Base-by-base conservation (phyloP, 2,113 vertebrate genomes). In the Lipophrys pholis region DNA sequence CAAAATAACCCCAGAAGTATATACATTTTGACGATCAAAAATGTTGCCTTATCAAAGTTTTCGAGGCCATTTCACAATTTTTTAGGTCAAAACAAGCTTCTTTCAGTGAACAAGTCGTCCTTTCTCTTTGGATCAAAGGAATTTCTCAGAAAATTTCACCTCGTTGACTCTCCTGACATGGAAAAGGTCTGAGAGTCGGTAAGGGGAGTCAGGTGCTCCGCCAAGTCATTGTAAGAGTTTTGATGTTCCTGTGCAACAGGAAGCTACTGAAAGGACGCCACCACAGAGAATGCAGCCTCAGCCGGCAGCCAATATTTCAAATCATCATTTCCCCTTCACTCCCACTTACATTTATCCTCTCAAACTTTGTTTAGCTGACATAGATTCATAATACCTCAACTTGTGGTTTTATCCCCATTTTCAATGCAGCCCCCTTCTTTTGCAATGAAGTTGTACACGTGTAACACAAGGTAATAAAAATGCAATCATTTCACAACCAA, bases 231-330 rank as follows among this genome's bases (percentile, higher is more conserved):
- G 0, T 56, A 48, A 52, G 52, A 57, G 21, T 50, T 21, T 15
- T 45, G 61, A 38, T 45, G 66, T 84, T 90, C 55, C 62, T 78
- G 54, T 70, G 50, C 40, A 87, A 78, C 84, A 89, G 87, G 86
- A 91, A 87, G 62, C 56, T 36, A 63, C 42, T 75, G 59, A 61
- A 79, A 76, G 16, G 30, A 65, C 41, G 50, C 48, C 53, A 51
- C 76, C 61, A 51, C 57, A 63, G 43, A 77, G 57, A 59, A 60
- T 41, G 39, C 50, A 39, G 49, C 58, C 55, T 42, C n/a, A 41
- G 55, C 39, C 42, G 43, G 66, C 15, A 41, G 38, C 48, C 52
- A 54, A 51, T 73, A 46, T 61, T 60, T 62, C 12, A 43, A 60
- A 68, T 52, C 0, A 6, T 38, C 49, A 30, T 69, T 16, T n/a